Evolutionary conservation across 2,888 invertebrate species (phyloP), one percentile per base, ranked within the genome.

Genomic region (Polyploca ridens): DNA sequence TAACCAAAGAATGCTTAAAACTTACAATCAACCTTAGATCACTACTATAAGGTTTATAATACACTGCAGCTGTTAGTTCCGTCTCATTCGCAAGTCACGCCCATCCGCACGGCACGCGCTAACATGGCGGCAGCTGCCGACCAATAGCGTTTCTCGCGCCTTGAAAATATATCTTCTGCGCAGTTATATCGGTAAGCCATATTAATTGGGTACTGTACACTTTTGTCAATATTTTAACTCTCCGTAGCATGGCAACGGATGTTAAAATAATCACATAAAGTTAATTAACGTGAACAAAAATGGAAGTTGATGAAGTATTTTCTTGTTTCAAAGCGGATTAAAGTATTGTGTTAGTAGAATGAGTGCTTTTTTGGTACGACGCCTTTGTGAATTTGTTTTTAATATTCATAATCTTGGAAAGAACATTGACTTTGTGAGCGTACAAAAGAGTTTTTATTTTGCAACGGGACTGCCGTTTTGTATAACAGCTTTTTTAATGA

Each of bases 351-450:
- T 58, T 69, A 72, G 74, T 76, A 77, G 66, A 71, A 71, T 67
- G 65, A 68, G 49, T 69, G 68, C 66, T 75, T 73, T 75, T 70
- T 69, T 68, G 65, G 71, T 69, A 71, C 73, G 75, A 78, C 73
- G 70, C 75, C 74, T 76, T 75, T 73, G 75, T 76, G 64, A 73
- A 76, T 75, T 75, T 73, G 69, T 77, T 74, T 78, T 77, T 76
- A 80, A 75, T 78, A 79, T 75, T 78, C 74, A 73, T 74, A 76
- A 79, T 72, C 71, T 72, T 66, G 66, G 62, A 64, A 74, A 68
- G 69, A 76, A 74, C 75, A 74, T 77, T 78, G 75, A 76, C 75
- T 78, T 75, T 74, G 71, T 63, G 68, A 70, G 69, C 71, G 64
- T 68, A 76, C 71, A 73, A 76, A 76, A 76, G 72, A 74, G 74